Evolutionary conservation across 2,888 invertebrate genomes (phyloP).

Genomic region (Taenaris catops): DNA sequence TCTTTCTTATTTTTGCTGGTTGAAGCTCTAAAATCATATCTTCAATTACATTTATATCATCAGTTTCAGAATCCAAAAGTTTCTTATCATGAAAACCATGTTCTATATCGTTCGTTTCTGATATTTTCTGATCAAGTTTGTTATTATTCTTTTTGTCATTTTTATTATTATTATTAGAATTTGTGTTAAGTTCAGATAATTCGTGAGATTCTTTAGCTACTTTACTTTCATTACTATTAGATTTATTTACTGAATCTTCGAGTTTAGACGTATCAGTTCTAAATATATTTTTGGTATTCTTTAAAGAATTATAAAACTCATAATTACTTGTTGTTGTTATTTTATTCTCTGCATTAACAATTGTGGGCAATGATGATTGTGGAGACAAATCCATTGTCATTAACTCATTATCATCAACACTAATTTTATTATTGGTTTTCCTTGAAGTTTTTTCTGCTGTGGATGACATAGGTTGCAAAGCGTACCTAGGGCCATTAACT

Average conservation of each 20-base stretch:
- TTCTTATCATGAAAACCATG: background rate
- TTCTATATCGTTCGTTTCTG: slow-evolving; percentile 10
- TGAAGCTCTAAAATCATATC: slow-evolving; percentile 41
- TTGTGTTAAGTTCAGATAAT: slow-evolving; percentile 30
- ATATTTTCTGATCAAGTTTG: slow-evolving; percentile 9
- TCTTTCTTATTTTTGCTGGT: slow-evolving; percentile 53
- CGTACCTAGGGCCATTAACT: slow-evolving; percentile 26
- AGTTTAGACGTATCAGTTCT: no score
- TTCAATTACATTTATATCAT: slow-evolving; percentile 33
- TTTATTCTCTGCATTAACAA: background rate
- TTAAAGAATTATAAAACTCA: background rate
- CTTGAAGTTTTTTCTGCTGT: slow-evolving; percentile 22
- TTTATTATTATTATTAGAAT: slow-evolving; percentile 12
- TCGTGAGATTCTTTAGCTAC: slow-evolving; percentile 30
- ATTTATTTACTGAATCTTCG: no score
- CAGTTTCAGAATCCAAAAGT: slow-evolving; percentile 13
- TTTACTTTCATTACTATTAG: no score
- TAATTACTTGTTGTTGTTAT: slow-evolving; percentile 5
- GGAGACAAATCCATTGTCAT: background rate
- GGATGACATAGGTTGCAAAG: slow-evolving; percentile 40
- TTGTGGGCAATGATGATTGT: background rate
- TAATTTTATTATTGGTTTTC: slow-evolving; percentile 25
- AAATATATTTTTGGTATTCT: background rate
- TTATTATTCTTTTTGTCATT: slow-evolving; percentile 15
- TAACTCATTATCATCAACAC: slow-evolving; percentile 18